A percentile compares a stretch with the other conserved stretches of the same genome.
phyloP scores from a whole-genome alignment of 2,888 invertebrate species.

The Sabatieria punctata region DNA sequence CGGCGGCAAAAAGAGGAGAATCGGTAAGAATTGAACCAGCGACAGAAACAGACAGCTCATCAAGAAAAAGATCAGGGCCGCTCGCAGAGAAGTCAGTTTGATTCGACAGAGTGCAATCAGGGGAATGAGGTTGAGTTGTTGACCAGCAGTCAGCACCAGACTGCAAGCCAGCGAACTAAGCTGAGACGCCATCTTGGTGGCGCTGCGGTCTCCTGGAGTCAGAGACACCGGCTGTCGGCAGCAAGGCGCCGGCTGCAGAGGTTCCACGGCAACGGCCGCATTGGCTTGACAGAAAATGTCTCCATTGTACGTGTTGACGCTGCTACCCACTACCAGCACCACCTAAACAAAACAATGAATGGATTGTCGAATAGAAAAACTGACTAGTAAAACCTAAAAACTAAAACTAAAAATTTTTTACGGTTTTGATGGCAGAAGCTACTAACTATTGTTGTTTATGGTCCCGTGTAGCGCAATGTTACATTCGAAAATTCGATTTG shows the following conservation, averaged over 20 bases:
- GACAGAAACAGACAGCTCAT: slow-evolving; percentile 3
- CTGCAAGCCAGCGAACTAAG: slow-evolving; percentile 13
- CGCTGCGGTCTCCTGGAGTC: not conserved
- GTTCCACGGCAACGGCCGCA: slow-evolving; percentile 35
- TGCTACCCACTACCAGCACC: slow-evolving; percentile 58
- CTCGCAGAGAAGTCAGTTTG: slow-evolving; percentile 10
- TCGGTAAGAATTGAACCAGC: not conserved
- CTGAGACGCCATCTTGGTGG: slow-evolving; percentile 10
- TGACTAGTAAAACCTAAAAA: no score
- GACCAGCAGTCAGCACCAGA: slow-evolving; percentile 2
- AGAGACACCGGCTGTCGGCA: not conserved
- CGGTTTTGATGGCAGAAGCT: no score
- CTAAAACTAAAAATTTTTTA: no score
- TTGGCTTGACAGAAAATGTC: slow-evolving; percentile 85
- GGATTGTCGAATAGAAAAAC: not conserved
- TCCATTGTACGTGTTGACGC: slow-evolving; percentile 72
- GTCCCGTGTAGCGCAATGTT: no score
- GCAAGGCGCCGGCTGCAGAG: slow-evolving; percentile 13
- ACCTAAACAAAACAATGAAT: not conserved
- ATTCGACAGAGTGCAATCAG: slow-evolving; percentile 14
- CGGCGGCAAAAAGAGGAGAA: slow-evolving; percentile 1
- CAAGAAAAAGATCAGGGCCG: slow-evolving; percentile 10
- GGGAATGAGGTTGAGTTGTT: slow-evolving; percentile 10
- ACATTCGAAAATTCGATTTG: no score
- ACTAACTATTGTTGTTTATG: no score